Evolutionary conservation across 2,888 invertebrate species (phyloP).

Genomic region (Alviniconcha strummeri): DNA sequence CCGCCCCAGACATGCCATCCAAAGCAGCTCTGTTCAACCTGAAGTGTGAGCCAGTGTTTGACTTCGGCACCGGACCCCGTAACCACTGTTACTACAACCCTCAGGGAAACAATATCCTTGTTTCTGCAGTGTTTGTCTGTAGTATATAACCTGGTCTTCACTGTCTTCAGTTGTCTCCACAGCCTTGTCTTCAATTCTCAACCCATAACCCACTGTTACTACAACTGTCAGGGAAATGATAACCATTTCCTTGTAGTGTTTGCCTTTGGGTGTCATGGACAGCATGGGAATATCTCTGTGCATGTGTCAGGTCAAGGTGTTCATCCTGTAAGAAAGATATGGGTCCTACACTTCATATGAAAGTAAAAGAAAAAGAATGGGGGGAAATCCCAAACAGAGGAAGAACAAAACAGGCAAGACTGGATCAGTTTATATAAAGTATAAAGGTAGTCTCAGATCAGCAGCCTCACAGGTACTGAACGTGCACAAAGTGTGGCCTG

Average conservation of each 20-base stretch:
- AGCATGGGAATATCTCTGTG: no score
- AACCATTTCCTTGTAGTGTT: neutral
- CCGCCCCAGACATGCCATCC: slow-evolving; percentile 79
- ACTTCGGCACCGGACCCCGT: slow-evolving; percentile 92
- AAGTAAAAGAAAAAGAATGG: no score
- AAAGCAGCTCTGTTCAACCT: slow-evolving; percentile 94
- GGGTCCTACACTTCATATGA: no score
- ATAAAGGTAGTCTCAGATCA: no score
- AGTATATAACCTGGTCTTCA: no score
- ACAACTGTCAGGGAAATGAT: neutral
- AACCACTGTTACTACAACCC: slow-evolving; percentile 94
- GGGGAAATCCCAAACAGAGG: no score
- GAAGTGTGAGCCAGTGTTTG: slow-evolving; percentile 93
- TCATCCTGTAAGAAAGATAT: no score
- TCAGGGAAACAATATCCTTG: slow-evolving; percentile 88
- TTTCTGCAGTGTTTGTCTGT: neutral
- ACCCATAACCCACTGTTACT: neutral
- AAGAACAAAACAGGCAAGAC: no score
- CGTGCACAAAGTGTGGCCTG: no score
- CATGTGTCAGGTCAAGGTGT: no score
- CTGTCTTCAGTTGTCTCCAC: slow-evolving; percentile 2
- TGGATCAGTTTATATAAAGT: no score
- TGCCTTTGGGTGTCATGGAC: neutral
- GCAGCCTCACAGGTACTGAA: no score
- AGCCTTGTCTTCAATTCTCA: neutral